Base-by-base conservation (phyloP, 2,797 vertebrate species). In the Sciurus carolinensis region DNA sequence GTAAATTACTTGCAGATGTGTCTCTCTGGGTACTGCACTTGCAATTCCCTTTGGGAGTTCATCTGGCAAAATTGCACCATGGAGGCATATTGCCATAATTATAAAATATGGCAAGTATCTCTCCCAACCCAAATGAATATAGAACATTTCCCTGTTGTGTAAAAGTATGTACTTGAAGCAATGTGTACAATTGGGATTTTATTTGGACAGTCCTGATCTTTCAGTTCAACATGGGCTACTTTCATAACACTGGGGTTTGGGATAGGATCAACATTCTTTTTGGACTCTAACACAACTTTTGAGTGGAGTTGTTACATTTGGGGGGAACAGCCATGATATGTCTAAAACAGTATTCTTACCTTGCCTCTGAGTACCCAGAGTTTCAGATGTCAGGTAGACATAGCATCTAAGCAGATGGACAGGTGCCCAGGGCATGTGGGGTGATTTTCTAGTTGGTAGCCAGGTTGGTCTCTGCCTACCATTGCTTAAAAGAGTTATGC, bases 1-100 rank as follows among this genome's bases (percentile, higher is more conserved):
- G 97, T 84, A 97, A 97, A 94, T 98, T 97, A 66, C 93, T 86
- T 98, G 95, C 96, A 98, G 96, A 96, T 97, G 85, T 97, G 96
- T 95, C 92, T 98, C 77, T 97, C 87, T 75, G 86, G 75, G 87
- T 95, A 97, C 93, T 86, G 85, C 44, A 95, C 80, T 83, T 96
- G 92, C 95, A 97, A 95, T 95, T 95, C 88, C 97, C 94, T 97
- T 97, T 96, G 90, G 95, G 97, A 95, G 83, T 94, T 98, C 97
- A 98, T 88, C 83, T 97, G 96, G 93, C 89, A 95, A 62, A 98
- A 98, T 95, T 91, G 85, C 24, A 96, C 95, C 95, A 90, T n/a
- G 81, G 93, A 95, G 94, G 91, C 73, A 36, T 24, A 97, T 98
- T 98, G 92, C 90, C 66, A 50, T 96, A 62, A 39, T 71, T 77